Conservation (phyloP, 2,113 vertebrate genomes). For the Narcine bancroftii region DNA sequence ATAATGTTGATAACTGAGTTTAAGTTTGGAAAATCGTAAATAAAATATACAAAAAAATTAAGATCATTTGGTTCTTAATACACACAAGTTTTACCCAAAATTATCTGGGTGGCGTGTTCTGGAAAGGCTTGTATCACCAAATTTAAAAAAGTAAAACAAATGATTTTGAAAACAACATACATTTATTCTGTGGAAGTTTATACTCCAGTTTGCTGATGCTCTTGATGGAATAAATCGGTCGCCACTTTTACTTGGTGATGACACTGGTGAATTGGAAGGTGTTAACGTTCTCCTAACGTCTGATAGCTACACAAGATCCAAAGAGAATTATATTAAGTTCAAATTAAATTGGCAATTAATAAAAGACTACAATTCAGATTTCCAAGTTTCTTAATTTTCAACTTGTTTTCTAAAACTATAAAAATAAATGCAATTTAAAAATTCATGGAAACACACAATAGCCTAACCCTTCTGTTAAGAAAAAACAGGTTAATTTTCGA, state of each 20-base stretch:
- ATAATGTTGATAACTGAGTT: too few species aligned
- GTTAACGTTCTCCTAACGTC: constrained; percentile 80
- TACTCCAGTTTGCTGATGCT: constrained; percentile 95
- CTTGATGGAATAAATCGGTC: constrained; percentile 95
- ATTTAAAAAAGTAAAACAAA: too few species aligned
- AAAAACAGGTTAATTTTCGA: background rate
- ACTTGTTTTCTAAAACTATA: background rate
- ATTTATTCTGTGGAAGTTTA: constrained; percentile 95
- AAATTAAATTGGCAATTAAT: constrained; percentile 15
- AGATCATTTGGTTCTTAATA: too few species aligned
- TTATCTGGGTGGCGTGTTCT: too few species aligned
- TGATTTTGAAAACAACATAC: constrained; percentile 54
- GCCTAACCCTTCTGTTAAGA: background rate
- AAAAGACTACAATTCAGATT: too few species aligned
- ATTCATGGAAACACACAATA: background rate
- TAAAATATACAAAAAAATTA: too few species aligned
- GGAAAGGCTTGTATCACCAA: too few species aligned
- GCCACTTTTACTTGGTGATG: constrained; percentile 91
- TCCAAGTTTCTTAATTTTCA: background rate
- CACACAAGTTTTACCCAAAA: background rate
- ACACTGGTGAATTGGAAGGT: constrained; percentile 85
- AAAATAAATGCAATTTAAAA: background rate
- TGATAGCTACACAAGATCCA: constrained; percentile 51
- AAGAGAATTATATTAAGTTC: background rate
- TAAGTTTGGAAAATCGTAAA: too few species aligned